Evolutionary conservation across 2,797 vertebrate genomes (phyloP).

Genomic region (Takifugu ocellatus): DNA sequence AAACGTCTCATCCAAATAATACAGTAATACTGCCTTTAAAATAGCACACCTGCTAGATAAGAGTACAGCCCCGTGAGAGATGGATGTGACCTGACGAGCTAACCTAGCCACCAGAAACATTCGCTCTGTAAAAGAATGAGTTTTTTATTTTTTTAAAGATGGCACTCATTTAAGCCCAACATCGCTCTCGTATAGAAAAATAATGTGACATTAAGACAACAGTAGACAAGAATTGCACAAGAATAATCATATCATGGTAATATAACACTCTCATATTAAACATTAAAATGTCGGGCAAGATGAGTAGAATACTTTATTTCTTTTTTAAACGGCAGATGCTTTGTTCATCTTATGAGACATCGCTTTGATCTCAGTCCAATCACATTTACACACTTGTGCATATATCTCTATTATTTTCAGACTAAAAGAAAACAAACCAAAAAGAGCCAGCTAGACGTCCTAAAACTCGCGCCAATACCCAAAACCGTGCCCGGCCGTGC

Average conservation of each 20-base stretch:
- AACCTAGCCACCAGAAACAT: slow-evolving; percentile 78
- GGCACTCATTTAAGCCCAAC: slow-evolving; percentile 79
- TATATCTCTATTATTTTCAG: slow-evolving; percentile 71
- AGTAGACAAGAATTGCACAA: slow-evolving; percentile 88
- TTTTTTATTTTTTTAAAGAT: slow-evolving; percentile 63
- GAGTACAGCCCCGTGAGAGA: slow-evolving; percentile 85
- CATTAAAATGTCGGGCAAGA: slow-evolving; percentile 94
- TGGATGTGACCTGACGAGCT: slow-evolving; percentile 81
- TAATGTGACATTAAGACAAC: slow-evolving; percentile 97
- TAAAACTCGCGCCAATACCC: slow-evolving; percentile 45
- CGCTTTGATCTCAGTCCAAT: slow-evolving; percentile 65
- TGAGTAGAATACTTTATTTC: slow-evolving; percentile 74
- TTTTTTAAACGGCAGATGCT: slow-evolving; percentile 77
- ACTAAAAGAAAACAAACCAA: slow-evolving; percentile 57
- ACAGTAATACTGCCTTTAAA: slow-evolving; percentile 96
- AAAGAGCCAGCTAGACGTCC: slow-evolving; percentile 57
- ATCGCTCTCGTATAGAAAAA: slow-evolving; percentile 89
- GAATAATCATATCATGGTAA: slow-evolving; percentile 90
- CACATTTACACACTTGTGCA: slow-evolving; percentile 76
- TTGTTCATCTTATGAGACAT: slow-evolving; percentile 66
- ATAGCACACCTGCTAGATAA: slow-evolving; percentile 87
- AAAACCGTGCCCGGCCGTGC: slow-evolving; percentile 54
- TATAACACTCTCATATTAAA: slow-evolving; percentile 97
- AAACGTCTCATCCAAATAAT: slow-evolving; percentile 71
- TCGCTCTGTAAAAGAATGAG: slow-evolving; percentile 70